Conservation (phyloP, 2,888 invertebrate genomes). For the Crioceris asparagi region DNA sequence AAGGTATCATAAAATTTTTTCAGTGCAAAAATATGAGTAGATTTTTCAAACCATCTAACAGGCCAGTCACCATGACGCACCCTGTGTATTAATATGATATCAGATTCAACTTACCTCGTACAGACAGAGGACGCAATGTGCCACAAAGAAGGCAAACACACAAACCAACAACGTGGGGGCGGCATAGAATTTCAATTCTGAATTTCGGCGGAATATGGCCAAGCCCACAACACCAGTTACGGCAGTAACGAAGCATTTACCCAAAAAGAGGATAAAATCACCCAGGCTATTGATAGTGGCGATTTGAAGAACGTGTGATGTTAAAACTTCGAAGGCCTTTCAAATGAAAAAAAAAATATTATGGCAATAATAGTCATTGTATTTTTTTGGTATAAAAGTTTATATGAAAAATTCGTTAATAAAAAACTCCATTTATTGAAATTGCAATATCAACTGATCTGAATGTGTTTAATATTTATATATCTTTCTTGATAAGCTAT, state of each 20-base stretch:
- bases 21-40: no score
- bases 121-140: constrained; percentile 84
- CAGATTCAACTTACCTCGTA: constrained; percentile 61
- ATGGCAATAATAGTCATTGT: no score
- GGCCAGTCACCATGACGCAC: no score
- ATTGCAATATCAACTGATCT: no score
- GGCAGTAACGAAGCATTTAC: constrained; percentile 74
- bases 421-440: no score
- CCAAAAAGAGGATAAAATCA: constrained; percentile 85
- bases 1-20: no score
- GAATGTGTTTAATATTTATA: no score
- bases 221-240: constrained; percentile 71
- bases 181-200: constrained; percentile 70
- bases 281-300: constrained; percentile 88
- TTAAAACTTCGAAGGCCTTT: constrained; percentile 78
- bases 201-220: constrained; percentile 60
- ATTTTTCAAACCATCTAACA: no score
- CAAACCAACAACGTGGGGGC: constrained; percentile 77
- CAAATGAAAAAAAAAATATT: constrained; percentile 20
- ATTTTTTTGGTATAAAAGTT: no score
- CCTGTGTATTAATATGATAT: no score
- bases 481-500: no score
- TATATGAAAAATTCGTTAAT: no score
- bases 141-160: constrained; percentile 82
- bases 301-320: constrained; percentile 75